Conservation (phyloP, 2,113 vertebrate species). For the Neotoma lepida region DNA sequence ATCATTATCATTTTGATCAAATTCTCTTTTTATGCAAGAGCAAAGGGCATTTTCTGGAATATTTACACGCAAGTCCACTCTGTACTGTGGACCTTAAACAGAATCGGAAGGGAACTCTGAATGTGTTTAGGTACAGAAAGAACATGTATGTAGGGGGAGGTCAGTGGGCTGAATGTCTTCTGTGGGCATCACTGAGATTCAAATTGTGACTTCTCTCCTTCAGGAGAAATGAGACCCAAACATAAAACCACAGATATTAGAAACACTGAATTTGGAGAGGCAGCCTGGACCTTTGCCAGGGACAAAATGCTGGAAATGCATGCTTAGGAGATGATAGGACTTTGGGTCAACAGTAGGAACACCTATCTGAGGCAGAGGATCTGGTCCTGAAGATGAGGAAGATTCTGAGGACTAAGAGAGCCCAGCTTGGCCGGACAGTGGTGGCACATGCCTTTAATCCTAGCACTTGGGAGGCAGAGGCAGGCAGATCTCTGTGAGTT, state of each 20-base stretch:
- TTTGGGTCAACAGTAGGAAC: background rate
- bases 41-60: background rate
- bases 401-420: background rate
- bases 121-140: background rate
- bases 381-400: background rate
- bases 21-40: conserved; percentile 41
- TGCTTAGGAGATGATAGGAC: background rate
- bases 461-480: background rate
- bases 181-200: background rate
- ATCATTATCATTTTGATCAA: background rate
- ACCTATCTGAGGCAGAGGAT: background rate
- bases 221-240: background rate
- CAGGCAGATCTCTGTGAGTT: background rate
- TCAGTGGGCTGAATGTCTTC: background rate
- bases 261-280: background rate
- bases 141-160: background rate
- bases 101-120: background rate
- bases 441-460: background rate
- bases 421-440: background rate
- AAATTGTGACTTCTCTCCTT: background rate
- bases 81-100: background rate
- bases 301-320: background rate
- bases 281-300: background rate
- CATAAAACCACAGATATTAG: background rate
- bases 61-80: background rate